Conservation (phyloP, 2,113 vertebrate genomes). For the Oreotragus oreotragus region DNA sequence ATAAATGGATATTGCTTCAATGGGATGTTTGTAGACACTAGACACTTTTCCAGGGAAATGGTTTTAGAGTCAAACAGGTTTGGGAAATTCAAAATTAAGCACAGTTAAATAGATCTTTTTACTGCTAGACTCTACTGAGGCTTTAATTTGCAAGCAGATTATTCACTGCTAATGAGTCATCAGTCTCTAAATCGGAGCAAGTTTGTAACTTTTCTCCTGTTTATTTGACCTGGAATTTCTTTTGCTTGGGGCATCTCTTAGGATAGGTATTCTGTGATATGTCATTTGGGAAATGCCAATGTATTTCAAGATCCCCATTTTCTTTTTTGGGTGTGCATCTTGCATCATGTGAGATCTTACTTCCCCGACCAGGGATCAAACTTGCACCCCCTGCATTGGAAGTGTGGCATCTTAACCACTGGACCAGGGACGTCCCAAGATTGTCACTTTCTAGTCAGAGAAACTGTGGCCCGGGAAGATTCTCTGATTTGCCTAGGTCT, state of each 20-base stretch:
- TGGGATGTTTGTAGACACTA: neutral
- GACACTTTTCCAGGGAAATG: neutral
- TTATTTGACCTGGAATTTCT: neutral
- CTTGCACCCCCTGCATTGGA: neutral
- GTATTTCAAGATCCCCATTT: neutral
- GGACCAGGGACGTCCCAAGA: neutral
- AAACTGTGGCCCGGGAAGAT: neutral
- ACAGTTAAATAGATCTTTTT: slow-evolving; percentile 15
- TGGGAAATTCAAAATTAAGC: neutral
- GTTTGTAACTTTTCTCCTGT: neutral
- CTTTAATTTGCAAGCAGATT: neutral
- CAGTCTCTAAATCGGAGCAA: neutral
- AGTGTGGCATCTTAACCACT: neutral
- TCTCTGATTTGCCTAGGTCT: slow-evolving; percentile 19
- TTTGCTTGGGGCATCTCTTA: neutral
- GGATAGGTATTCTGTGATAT: neutral
- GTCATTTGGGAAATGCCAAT: slow-evolving; percentile 13
- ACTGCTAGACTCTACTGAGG: neutral
- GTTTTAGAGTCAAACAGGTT: neutral
- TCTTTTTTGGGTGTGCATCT: neutral
- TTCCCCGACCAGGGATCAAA: neutral
- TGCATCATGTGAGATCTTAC: neutral
- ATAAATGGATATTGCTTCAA: neutral
- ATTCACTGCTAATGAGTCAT: neutral
- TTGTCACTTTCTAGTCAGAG: neutral